Evolutionary conservation across 2,113 vertebrate species (phyloP), one percentile per base, ranked within the genome.

Genomic region (Ammodytes marinus): DNA sequence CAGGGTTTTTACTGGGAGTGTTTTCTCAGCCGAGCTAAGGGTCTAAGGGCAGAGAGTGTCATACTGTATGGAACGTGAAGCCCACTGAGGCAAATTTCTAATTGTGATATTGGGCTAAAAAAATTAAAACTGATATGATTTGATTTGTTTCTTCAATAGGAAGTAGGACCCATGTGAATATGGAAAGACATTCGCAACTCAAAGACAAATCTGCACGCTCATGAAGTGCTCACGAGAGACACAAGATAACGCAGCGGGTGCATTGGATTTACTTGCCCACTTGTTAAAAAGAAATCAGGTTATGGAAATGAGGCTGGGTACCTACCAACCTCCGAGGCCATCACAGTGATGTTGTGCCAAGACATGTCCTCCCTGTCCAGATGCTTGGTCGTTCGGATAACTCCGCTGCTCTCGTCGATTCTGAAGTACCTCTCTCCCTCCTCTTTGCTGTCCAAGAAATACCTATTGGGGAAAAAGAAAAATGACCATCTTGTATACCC

Each of bases 281-380:
- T 9, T 61, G 54, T 39, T 27, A 27, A 27, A 27, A 49, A 74
- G 82, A 52, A 78, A 50, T 43, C 1, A 27, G 7, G 64, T 19
- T 3, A 66, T 17, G 61, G 43, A 67, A 65, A 69, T 11, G 5
- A 19, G 19, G 43, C 59, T 58, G 74, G 84, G 71, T 92, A 93
- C 92, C 95, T 96, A 99, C 98, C 98, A 89, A 95, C 95, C 94
- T 99, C 98, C 90, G 97, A 96, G 89, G 97, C 97, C 93, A 95
- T 92, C 79, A 98, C 97, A 59, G 97, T 99, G 89, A 99, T 97
- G 90, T 99, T 99, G 87, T 97, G 97, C 98, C 97, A 98, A 1
- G 96, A 91, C 37, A 90, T 94, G 64, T 96, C 96, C 72, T 99
- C 98, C 83, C 98, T 96, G 93, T 99, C 98, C 89, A 99, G 95